Evolutionary conservation across 2,797 vertebrate species (phyloP), one percentile per base, ranked within the genome.

Genomic region (Podargus strigoides): DNA sequence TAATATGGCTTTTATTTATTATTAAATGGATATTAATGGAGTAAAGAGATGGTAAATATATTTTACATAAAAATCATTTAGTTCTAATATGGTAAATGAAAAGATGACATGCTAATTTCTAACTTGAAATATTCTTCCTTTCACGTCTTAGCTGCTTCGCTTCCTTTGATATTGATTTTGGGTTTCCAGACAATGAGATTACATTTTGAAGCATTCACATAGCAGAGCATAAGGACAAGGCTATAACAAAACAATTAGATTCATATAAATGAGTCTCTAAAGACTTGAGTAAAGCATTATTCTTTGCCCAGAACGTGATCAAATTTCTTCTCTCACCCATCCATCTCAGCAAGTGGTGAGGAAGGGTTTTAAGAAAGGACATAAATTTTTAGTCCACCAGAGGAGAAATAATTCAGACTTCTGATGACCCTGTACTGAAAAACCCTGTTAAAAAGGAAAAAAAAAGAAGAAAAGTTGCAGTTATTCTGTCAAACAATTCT

Each of bases 161-260:
- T 96, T 96, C 79, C 56, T 92, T 92, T 93, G 84, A 36, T 86
- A 97, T 96, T 88, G 95, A 97, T 95, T 95, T 93, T 86, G 55
- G 27, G n/a, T 88, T 96, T 94, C 37, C 32, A 95, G 76, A 91
- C 69, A 88, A 92, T 73, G 50, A 88, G 76, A 96, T 95, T 91
- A 88, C 90, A 63, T 92, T 94, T 86, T 92, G 81, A 96, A 90
- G 32, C 69, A 88, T 67, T 96, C 77, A 73, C 55, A 91, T 12
- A 81, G 47, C 44, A 81, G 20, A 93, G 14, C 32, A 49, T 84
- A 76, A 95, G 76, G 89, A 92, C 73, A 96, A 95, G 34, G 28
- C 59, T 91, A 59, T 74, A 94, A 93, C 69, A 90, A 96, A 96
- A 81, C 89, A 94, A 96, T 95, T 93, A 93, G 28, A 81, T 70